phyloP scores from a whole-genome alignment of 2,888 invertebrate species.

The Stenoptilia bipunctidactyla region DNA sequence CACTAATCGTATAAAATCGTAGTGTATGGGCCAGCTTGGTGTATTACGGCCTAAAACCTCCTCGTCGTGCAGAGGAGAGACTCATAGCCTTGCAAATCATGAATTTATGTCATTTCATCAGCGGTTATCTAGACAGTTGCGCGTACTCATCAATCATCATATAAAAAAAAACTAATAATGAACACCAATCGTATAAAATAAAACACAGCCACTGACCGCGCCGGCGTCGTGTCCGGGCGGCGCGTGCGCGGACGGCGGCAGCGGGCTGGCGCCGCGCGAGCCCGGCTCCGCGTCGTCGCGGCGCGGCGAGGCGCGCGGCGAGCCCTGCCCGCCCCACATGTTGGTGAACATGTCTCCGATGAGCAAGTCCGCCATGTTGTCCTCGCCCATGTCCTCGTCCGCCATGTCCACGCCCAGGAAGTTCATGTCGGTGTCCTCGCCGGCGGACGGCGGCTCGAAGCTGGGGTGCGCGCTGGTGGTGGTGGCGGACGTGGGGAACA shows the following conservation, averaged over 20 bases:
- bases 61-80: too few relatives aligned
- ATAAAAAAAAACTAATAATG: too few relatives aligned
- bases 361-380: constrained; percentile 74
- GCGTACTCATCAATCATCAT: too few relatives aligned
- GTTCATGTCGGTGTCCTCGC: constrained; percentile 60
- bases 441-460: constrained; percentile 56
- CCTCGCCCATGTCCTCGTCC: constrained; percentile 73
- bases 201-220: constrained; percentile 13
- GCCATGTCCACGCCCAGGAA: constrained; percentile 49
- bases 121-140: too few relatives aligned
- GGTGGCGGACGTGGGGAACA: constrained; percentile 97
- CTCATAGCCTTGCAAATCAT: too few relatives aligned
- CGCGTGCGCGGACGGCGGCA: constrained; percentile 19
- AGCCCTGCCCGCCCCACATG: constrained; percentile 42
- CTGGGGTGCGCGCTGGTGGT: constrained; percentile 74
- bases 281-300: constrained; percentile 25
- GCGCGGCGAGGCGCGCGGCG: constrained; percentile 28
- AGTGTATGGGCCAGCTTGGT: too few relatives aligned
- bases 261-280: constrained; percentile 13
- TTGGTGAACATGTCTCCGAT: constrained; percentile 80
- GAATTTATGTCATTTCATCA: too few relatives aligned
- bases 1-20: too few relatives aligned
- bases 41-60: too few relatives aligned
- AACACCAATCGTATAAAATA: too few relatives aligned
- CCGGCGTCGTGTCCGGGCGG: constrained; percentile 25